Base-by-base conservation (phyloP, 2,113 vertebrate genomes). In the Camelus dromedarius region DNA sequence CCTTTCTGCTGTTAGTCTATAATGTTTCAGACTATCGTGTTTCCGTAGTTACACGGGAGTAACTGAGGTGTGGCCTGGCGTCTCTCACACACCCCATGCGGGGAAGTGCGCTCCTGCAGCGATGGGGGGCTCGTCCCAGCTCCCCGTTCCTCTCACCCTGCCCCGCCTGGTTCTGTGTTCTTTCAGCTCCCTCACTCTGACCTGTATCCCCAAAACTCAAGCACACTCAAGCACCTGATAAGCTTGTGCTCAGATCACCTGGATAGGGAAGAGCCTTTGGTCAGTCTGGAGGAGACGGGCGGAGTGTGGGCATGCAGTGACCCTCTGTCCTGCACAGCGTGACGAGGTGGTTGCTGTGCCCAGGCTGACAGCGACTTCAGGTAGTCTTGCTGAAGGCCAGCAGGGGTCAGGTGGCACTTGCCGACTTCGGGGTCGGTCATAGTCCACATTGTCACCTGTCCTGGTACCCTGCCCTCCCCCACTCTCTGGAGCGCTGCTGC, bases 21-120 rank as follows among this genome's bases (percentile, higher is more conserved):
- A 85, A 52, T 81, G 82, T 82, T 96, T 84, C 48, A 79, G 60
- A 70, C 46, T 73, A 42, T 70, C 91, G 88, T 35, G 13, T 56
- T 79, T 14, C 38, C 5, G 38, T 38, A 38, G 38, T 38, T 38
- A 38, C 38, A 38, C 38, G 38, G 38, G 38, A 38, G 38, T 38
- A 38, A 38, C 38, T 38, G 38, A 38, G 38, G 38, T 38, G 38
- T 38, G 38, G 38, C 38, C 38, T 38, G 38, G 38, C 5, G 38
- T 38, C 38, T 38, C 38, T 38, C 38, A 38, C 38, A 38, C 38
- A 38, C 35, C 35, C 35, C 52, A 13, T 58, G 46, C 92, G 72
- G 60, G 82, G 22, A 83, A 95, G 30, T 67, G 14, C 38, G 38
- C 38, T 38, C 38, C 38, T 38, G 38, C 38, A 38, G 38, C 5